Evolutionary conservation across 2,797 vertebrate genomes (phyloP), one percentile per base, ranked within the genome.

Genomic region (Danionella dracula): DNA sequence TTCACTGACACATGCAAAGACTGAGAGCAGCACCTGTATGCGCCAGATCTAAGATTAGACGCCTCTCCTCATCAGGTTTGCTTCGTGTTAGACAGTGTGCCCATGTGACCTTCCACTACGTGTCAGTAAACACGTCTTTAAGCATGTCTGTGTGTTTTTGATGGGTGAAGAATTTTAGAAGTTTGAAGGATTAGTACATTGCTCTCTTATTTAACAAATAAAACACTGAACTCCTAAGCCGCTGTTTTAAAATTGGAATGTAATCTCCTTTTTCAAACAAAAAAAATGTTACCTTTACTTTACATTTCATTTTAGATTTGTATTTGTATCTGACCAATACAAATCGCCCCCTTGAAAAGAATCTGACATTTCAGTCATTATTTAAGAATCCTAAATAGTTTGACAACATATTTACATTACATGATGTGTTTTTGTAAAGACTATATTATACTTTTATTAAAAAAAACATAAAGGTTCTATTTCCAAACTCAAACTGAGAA

Each of bases 151-250:
- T 58, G 29, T 62, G 66, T 44, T 11, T 41, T 37, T 38, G 20
- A 65, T 12, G 35, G 45, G 72, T 70, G 57, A 35, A 56, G 65
- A 35, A 61, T 63, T 64, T 61, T 45, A 65, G 62, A 68, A 74
- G 55, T 49, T 50, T 65, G 61, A 66, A 55, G 57, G 69, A 76
- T 76, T 71, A 72, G 63, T 34, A 27, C 41, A 19, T 66, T 67
- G 51, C 61, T 60, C 35, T 76, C 65, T 72, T 56, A 72, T 71
- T 65, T 31, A 31, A 56, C 40, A 72, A 59, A 74, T 74, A 70
- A 7, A 41, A 54, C 20, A 67, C 23, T 34, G 42, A 53, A 40
- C 35, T 38, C 8, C 51, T 37, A 16, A 19, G 32, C 21, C 6
- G 8, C 54, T 37, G 62, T 45, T 42, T 66, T 61, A 42, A 40